Evolutionary conservation across 2,797 vertebrate species (phyloP).

Genomic region (Cossypha caffra): DNA sequence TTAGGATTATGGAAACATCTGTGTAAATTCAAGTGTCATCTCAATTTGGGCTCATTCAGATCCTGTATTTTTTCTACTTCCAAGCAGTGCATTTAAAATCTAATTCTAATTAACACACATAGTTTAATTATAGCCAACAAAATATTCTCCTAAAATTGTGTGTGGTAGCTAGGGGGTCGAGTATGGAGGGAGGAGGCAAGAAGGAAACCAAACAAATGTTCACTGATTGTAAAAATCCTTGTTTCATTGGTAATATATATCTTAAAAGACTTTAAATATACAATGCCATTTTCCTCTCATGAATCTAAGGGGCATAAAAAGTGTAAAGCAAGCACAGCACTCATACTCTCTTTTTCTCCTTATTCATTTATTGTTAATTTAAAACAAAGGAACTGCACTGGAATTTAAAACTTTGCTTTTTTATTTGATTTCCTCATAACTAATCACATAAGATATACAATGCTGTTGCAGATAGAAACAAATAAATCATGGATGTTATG

Average conservation of each 20-base stretch:
- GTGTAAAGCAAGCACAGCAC: not conserved
- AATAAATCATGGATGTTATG: not conserved
- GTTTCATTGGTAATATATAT: constrained; percentile 75
- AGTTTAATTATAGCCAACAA: constrained; percentile 80
- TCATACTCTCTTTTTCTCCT: not conserved
- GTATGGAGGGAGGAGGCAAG: constrained; percentile 58
- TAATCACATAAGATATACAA: constrained; percentile 4
- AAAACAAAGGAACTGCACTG: constrained; percentile 43
- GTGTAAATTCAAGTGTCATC: constrained; percentile 81
- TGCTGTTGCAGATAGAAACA: constrained; percentile 14
- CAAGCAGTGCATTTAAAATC: constrained; percentile 80
- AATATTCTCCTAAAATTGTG: constrained; percentile 77
- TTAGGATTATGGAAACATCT: constrained; percentile 82
- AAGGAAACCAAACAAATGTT: constrained; percentile 74
- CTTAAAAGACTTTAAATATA: constrained; percentile 72
- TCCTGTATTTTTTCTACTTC: constrained; percentile 78
- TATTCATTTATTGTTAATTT: constrained; percentile 40
- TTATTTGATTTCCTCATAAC: constrained; percentile 22
- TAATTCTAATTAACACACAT: constrained; percentile 80
- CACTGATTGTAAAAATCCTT: constrained; percentile 76
- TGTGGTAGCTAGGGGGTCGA: constrained; percentile 59
- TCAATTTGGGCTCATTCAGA: constrained; percentile 80
- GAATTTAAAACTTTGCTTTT: constrained; percentile 12
- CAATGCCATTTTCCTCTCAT: constrained; percentile 65
- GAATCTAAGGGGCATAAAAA: constrained; percentile 52